Conservation (phyloP, 1,140 invertebrate genomes). For the Papilio xuthus region DNA sequence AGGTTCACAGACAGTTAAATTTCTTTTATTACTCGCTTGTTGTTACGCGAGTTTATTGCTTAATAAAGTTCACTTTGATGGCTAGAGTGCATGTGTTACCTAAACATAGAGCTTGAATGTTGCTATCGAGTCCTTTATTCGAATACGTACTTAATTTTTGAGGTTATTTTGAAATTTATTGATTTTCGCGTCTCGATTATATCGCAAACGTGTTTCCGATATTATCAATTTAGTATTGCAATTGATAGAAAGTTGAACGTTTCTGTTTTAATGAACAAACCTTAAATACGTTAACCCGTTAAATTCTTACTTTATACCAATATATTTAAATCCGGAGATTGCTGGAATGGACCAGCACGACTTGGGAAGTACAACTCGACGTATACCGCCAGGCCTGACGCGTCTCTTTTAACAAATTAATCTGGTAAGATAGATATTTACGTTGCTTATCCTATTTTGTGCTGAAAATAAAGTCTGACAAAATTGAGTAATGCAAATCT, state of each 20-base stretch:
- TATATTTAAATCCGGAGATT: too few relatives aligned
- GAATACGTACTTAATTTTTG: not conserved
- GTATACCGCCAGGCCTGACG: too few relatives aligned
- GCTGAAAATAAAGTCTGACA: too few relatives aligned
- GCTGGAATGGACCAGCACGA: too few relatives aligned
- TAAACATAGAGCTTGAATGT: not conserved
- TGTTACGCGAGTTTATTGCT: constrained; percentile 11
- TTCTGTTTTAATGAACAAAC: not conserved
- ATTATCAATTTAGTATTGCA: not conserved
- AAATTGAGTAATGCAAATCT: too few relatives aligned
- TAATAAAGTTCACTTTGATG: constrained; percentile 12
- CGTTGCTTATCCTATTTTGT: too few relatives aligned
- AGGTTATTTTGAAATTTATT: not conserved
- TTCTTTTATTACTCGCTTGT: constrained; percentile 2
- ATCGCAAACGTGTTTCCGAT: not conserved
- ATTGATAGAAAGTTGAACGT: not conserved
- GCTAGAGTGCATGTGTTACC: not conserved
- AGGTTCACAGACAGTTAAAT: not conserved
- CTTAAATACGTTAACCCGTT: not conserved
- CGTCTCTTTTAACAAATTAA: too few relatives aligned
- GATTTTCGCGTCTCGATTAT: not conserved
- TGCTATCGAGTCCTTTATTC: not conserved
- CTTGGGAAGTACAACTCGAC: too few relatives aligned
- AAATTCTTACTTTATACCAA: too few relatives aligned
- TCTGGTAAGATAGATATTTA: too few relatives aligned